Conservation (phyloP, 2,888 invertebrate genomes). For the Erebia aethiops region DNA sequence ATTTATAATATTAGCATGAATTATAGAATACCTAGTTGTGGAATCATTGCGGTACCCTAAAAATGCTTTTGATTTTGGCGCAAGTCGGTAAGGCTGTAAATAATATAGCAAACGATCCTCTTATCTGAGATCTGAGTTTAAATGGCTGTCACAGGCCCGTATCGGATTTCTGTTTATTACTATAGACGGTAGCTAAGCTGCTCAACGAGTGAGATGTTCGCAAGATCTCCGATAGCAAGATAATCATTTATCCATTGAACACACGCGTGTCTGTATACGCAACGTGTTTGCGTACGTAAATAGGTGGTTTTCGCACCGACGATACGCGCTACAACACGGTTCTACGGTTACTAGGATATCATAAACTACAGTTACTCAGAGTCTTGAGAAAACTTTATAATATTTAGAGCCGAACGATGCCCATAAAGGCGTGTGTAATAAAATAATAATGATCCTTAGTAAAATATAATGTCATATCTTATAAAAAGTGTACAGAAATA, state of each 20-base stretch:
- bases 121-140: constrained; percentile 72
- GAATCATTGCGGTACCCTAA: constrained; percentile 15
- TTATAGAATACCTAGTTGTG: neutral
- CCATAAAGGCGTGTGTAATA: neutral
- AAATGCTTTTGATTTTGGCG: constrained; percentile 59
- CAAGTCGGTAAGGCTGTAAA: constrained; percentile 61
- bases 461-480: no score
- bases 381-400: neutral
- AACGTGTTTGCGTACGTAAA: constrained; percentile 25
- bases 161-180: constrained; percentile 80
- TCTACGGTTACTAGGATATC: neutral
- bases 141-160: constrained; percentile 65
- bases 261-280: constrained; percentile 21
- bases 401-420: neutral
- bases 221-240: constrained; percentile 57
- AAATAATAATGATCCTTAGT: no score
- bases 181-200: constrained; percentile 63
- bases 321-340: neutral
- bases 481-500: no score
- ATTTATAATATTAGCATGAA: neutral
- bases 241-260: constrained; percentile 35
- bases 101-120: constrained; percentile 67
- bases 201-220: constrained; percentile 68
- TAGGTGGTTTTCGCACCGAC: constrained; percentile 1
- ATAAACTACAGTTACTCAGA: constrained; percentile 8